Percentiles rank a stretch among this genome's conserved stretches.
These are phyloP conservation scores for Aphelinus certus DNA, from an alignment of 1,140 invertebrate genomes.

Conservation along the genomic window DNA sequence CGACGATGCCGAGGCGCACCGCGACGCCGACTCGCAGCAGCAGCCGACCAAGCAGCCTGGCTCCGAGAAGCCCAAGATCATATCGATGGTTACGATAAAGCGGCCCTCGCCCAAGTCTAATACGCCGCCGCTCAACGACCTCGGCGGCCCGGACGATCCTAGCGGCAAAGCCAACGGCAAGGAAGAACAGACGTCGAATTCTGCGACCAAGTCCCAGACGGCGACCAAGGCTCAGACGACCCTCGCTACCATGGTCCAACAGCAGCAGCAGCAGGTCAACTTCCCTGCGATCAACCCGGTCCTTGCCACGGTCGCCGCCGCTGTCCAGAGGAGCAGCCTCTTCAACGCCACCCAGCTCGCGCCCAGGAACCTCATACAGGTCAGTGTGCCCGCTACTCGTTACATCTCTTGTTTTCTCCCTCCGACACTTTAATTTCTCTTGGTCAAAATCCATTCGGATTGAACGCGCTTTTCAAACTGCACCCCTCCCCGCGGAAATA, in stretches of 20 bases:
- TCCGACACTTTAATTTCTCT: constrained; percentile 2
- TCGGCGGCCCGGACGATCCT: background rate
- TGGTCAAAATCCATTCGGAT: background rate
- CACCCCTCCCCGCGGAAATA: too few species aligned
- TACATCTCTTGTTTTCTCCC: background rate
- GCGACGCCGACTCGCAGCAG: constrained; percentile 31
- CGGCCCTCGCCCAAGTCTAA: constrained; percentile 55
- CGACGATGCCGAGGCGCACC: constrained; percentile 46
- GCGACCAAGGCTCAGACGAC: constrained; percentile 44
- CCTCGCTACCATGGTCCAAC: constrained; percentile 42
- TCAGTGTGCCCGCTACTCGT: constrained; percentile 30
- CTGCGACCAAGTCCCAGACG: background rate
- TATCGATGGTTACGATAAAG: constrained; percentile 64
- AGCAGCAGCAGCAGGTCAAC: constrained; percentile 41
- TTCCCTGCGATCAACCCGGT: constrained; percentile 61
- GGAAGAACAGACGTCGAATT: background rate
- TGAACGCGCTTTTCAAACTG: constrained; percentile 16
- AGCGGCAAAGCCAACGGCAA: background rate
- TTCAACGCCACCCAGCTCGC: constrained; percentile 52
- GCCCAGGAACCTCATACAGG: constrained; percentile 57
- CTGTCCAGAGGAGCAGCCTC: constrained; percentile 61
- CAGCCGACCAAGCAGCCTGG: constrained; percentile 41
- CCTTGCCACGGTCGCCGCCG: constrained; percentile 62
- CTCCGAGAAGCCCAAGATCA: constrained; percentile 61
- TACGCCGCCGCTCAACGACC: constrained; percentile 43